These are phyloP conservation scores for Anodontia alba DNA, from an alignment of 2,888 invertebrate species.

Conservation along the genomic window DNA sequence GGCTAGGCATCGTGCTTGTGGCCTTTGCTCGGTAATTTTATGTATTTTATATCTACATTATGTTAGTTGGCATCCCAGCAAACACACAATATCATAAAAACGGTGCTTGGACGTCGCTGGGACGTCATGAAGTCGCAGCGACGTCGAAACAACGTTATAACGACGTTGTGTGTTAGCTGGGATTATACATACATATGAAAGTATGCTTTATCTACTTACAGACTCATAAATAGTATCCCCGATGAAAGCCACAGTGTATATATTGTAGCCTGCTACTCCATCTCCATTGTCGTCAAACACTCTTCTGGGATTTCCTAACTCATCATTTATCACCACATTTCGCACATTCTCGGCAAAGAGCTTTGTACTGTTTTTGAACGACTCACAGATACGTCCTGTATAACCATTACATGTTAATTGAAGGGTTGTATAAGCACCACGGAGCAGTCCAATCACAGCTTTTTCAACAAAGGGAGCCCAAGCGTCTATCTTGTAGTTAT, in stretches of 20 bases:
- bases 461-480: constrained; percentile 55
- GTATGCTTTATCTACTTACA: background rate
- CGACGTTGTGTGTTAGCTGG: too few species aligned
- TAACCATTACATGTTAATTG: constrained; percentile 23
- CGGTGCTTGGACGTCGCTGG: too few species aligned
- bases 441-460: constrained; percentile 34
- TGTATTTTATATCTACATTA: too few species aligned
- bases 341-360: background rate
- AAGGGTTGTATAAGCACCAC: constrained; percentile 29
- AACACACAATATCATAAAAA: too few species aligned
- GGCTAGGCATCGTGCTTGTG: too few species aligned
- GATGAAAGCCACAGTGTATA: constrained; percentile 15
- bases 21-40: too few species aligned
- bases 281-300: constrained; percentile 52
- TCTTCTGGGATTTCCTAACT: constrained; percentile 11
- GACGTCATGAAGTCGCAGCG: too few species aligned
- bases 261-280: constrained; percentile 43
- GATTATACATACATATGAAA: too few species aligned
- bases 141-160: too few species aligned
- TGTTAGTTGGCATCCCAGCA: too few species aligned
- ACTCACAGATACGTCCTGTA: constrained; percentile 22
- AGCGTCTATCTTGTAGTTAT: constrained; percentile 38
- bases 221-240: background rate
- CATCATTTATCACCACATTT: background rate
- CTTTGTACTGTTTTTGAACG: constrained; percentile 22